Evolutionary conservation across 2,113 vertebrate species (phyloP).

Genomic region (Junco hyemalis): DNA sequence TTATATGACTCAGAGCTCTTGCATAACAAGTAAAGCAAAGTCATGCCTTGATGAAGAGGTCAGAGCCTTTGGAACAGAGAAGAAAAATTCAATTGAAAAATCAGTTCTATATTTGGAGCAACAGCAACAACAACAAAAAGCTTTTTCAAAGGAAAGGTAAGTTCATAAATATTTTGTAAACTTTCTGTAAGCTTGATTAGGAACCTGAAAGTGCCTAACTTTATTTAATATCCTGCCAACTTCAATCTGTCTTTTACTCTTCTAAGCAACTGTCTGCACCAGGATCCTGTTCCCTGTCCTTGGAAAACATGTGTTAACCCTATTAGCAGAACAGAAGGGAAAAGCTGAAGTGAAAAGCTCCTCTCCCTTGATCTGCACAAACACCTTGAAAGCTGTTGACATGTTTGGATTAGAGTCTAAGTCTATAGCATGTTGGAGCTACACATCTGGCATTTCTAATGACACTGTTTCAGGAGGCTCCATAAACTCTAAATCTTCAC

Average conservation of each 20-base stretch:
- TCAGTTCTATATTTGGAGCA: background rate
- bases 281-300: background rate
- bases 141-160: background rate
- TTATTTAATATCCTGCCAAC: slow-evolving; percentile 39
- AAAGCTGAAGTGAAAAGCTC: background rate
- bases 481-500: background rate
- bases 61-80: background rate
- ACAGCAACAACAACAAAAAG: background rate
- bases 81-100: background rate
- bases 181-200: slow-evolving; percentile 14
- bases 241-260: background rate
- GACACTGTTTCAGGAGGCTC: background rate
- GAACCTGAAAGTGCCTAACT: background rate
- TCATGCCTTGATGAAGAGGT: background rate
- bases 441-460: background rate
- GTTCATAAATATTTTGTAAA: slow-evolving; percentile 18
- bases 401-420: background rate
- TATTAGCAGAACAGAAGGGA: background rate
- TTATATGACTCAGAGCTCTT: background rate
- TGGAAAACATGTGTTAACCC: background rate
- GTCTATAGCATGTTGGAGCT: background rate
- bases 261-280: background rate
- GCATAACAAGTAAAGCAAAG: background rate
- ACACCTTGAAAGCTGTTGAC: background rate
- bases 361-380: background rate